Evolutionary conservation across 2,113 vertebrate genomes (phyloP), one percentile per base, ranked within the genome.

Genomic region (Pleuronectes platessa): DNA sequence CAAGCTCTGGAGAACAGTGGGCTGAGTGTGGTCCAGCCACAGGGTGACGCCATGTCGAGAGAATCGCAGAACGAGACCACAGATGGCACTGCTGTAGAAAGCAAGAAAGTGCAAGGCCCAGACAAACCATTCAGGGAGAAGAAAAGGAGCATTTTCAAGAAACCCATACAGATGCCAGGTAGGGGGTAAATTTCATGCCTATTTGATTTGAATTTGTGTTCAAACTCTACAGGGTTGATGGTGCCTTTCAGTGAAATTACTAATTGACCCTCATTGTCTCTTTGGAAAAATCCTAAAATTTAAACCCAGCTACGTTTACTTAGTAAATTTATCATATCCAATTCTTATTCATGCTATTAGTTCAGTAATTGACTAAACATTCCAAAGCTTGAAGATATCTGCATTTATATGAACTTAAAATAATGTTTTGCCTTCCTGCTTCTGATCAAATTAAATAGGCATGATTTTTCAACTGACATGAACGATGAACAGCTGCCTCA

Each of bases 1-100:
- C 98, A 99, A 99, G 98, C 98, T 74, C 93, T 99, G 93, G 98
- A 99, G 93, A 99, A 99, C 95, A 99, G 98, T 23, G 98, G 98
- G 6, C 93, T 99, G 81, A 98, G 96, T 68, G 88, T 95, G 94
- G 93, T 94, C 91, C 13, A 96, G 93, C 89, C 96, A 14, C 89
- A 94, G 75, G 95, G 95, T 65, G 87, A 95, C 23, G 75, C 74
- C 68, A 91, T 92, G 1, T 27, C 91, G 49, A 95, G 94, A 87
- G 71, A 92, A 15, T 4, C 86, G 3, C 94, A 93, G 79, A 92
- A 89, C 72, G 94, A 91, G 65, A 82, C 82, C 49, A 35, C 76
- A 45, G 71, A 93, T 84, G 1, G 73, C 40, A 0, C 88, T 56
- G n/a, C 1, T 37, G 70, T 14, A 24, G 93, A 78, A 76, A 91